Evolutionary conservation across 2,888 invertebrate genomes (phyloP).

Genomic region (Pyrgus malvae): DNA sequence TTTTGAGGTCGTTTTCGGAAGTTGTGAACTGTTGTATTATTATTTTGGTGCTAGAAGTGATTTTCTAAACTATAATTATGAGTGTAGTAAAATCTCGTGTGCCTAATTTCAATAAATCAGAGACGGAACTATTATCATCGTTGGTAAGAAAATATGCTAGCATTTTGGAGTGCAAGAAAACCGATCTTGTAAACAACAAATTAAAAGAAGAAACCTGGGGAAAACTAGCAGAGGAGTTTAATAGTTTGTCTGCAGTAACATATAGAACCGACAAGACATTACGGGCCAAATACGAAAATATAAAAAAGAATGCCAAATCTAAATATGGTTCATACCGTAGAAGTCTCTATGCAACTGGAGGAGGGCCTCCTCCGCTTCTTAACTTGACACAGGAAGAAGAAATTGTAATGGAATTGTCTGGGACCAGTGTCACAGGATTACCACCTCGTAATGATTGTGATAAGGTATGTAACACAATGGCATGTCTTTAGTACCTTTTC

Average conservation of each 20-base stretch:
- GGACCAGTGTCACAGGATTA: neutral
- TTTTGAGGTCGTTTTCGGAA: too few species aligned
- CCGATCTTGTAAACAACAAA: neutral
- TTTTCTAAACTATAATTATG: neutral
- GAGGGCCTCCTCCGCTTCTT: neutral
- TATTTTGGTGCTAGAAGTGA: too few species aligned
- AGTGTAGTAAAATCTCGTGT: neutral
- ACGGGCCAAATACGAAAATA: neutral
- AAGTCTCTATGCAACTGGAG: slow-evolving; percentile 1
- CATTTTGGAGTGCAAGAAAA: neutral
- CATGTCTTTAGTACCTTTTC: too few species aligned
- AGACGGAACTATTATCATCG: neutral
- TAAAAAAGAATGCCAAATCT: neutral
- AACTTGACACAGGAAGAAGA: slow-evolving; percentile 1
- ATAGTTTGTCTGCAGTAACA: neutral
- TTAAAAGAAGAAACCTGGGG: neutral
- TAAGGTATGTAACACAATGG: too few species aligned
- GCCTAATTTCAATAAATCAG: neutral
- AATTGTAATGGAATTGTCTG: neutral
- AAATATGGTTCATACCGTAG: neutral
- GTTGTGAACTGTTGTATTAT: too few species aligned
- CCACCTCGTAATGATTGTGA: neutral
- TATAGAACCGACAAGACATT: neutral
- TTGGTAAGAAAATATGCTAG: neutral
- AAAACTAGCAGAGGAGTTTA: neutral